Conservation (phyloP, 2,888 invertebrate species). For the Pterostichus madidus region DNA sequence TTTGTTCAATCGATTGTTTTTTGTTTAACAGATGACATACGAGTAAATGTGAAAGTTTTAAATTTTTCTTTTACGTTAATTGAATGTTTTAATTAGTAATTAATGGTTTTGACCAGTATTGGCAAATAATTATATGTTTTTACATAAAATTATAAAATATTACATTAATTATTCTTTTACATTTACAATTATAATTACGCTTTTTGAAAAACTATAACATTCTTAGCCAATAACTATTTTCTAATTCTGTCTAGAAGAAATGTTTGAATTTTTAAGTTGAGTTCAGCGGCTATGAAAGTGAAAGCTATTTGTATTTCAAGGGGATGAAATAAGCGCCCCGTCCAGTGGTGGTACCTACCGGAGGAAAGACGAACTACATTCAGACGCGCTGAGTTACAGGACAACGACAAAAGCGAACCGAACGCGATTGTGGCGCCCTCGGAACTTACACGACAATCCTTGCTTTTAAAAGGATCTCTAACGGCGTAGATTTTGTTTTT, state of each 20-base stretch:
- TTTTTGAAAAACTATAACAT: too few species aligned
- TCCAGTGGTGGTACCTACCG: conserved; percentile 50
- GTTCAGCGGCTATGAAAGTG: not conserved
- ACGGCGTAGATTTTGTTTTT: not conserved
- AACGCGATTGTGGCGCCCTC: conserved; percentile 39
- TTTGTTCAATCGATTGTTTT: conserved; percentile 43
- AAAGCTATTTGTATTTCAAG: conserved; percentile 4
- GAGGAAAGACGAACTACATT: conserved; percentile 49
- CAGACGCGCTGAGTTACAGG: conserved; percentile 24
- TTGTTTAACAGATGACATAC: conserved; percentile 37
- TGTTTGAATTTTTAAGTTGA: not conserved
- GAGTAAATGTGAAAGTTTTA: conserved; percentile 27
- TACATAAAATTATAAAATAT: not conserved
- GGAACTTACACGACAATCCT: not conserved
- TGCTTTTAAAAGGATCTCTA: not conserved
- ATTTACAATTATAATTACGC: too few species aligned
- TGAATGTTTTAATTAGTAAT: conserved; percentile 52
- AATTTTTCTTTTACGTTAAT: conserved; percentile 17
- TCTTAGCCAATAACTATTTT: not conserved
- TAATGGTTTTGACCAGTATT: conserved; percentile 12
- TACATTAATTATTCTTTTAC: not conserved
- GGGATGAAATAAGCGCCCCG: conserved; percentile 37
- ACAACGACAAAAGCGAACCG: conserved; percentile 44
- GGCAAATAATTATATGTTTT: not conserved
- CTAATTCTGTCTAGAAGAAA: not conserved